Evolutionary conservation across 2,113 vertebrate species (phyloP).

Genomic region (Tetrao urogallus): DNA sequence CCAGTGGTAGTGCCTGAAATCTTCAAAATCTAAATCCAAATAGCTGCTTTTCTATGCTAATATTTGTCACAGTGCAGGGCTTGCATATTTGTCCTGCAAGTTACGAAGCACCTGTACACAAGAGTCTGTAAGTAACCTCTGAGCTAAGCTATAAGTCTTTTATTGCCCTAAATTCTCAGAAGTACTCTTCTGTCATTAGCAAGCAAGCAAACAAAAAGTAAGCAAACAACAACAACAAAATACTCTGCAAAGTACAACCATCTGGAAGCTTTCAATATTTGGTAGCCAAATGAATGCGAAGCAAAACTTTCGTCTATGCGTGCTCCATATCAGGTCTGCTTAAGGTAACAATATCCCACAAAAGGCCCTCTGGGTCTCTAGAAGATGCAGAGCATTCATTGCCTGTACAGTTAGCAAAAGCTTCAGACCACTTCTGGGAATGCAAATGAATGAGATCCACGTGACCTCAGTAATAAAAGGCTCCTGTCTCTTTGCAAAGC

Average conservation of each 20-base stretch:
- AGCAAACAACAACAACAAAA: background rate
- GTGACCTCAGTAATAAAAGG: constrained; percentile 78
- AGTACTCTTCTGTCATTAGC: background rate
- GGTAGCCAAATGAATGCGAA: background rate
- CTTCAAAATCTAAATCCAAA: background rate
- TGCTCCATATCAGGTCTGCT: constrained; percentile 46
- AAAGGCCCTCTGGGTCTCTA: constrained; percentile 34
- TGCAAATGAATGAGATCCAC: constrained; percentile 73
- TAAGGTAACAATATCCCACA: constrained; percentile 33
- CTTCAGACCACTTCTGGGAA: constrained; percentile 76
- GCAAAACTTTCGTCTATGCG: background rate
- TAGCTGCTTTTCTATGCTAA: background rate
- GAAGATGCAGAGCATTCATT: constrained; percentile 54
- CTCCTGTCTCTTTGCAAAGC: constrained; percentile 79
- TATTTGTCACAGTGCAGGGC: background rate
- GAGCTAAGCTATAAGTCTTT: background rate
- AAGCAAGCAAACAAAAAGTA: no score
- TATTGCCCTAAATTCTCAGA: background rate
- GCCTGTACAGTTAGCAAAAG: constrained; percentile 58
- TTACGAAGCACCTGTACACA: background rate
- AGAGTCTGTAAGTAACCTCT: background rate
- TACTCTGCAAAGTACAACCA: background rate
- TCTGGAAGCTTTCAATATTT: background rate
- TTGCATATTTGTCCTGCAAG: background rate
- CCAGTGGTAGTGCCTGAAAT: background rate